Percentiles rank a stretch among this genome's conserved stretches.
These are phyloP conservation scores for Apamea sordens DNA, from an alignment of 2,888 invertebrate species.

Conservation along the genomic window DNA sequence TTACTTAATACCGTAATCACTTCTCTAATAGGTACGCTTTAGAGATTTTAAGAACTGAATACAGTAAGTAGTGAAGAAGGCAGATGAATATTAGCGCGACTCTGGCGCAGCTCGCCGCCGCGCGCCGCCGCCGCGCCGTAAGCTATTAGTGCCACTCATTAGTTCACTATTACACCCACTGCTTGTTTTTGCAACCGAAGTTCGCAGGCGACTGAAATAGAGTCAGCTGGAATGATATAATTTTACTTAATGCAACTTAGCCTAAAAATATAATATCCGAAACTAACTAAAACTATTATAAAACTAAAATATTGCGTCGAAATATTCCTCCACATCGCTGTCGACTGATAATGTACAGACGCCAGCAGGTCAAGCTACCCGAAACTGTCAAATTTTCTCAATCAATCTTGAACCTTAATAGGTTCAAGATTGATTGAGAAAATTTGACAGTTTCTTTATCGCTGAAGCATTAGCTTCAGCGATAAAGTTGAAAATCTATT, in stretches of 20 bases:
- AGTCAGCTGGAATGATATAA: slow-evolving; percentile 6
- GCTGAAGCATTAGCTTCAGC: no score
- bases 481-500: no score
- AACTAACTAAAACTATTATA: no score
- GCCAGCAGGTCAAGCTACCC: no score
- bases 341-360: no score
- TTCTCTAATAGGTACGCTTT: not conserved
- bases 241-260: slow-evolving; percentile 21
- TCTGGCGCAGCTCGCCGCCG: not conserved
- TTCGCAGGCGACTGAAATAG: slow-evolving; percentile 21
- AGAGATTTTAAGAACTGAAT: not conserved
- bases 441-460: no score
- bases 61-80: not conserved
- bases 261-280: no score
- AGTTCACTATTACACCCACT: slow-evolving; percentile 15
- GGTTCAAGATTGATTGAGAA: no score
- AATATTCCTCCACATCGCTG: no score
- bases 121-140: slow-evolving; percentile 3
- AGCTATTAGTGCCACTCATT: slow-evolving; percentile 21
- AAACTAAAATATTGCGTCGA: no score
- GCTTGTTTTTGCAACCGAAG: slow-evolving; percentile 22
- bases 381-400: no score
- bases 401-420: no score
- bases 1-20: not conserved
- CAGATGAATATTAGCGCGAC: not conserved